Base-by-base conservation (phyloP, 1,140 invertebrate species). In the Zaprionus inermis region DNA sequence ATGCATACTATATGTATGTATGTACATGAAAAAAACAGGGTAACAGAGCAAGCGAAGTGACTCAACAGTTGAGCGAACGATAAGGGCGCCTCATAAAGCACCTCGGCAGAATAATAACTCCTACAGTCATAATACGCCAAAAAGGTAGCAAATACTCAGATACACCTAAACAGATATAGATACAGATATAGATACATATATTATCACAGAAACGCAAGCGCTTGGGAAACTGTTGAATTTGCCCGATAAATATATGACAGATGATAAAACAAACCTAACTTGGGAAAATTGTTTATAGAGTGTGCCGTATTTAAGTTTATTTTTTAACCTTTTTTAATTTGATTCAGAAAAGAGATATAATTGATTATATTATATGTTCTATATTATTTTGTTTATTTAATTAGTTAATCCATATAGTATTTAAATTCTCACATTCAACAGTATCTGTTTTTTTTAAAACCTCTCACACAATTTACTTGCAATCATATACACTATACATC, bases 61-160 rank as follows among this genome's bases (percentile, higher is more conserved):
- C 73, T 84, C 81, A 84, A 83, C 77, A 78, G 81, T 80, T 80
- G 69, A 73, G 73, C 38, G 74, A 20, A 58, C 81, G 81, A 85
- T 84, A 84, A 85, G 73, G 58, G 56, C 16, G 16, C 51, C 51
- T 38, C 20, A 60, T 75, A 75, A 78, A 59, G 16, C 9, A 5
- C n/a, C n/a, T n/a, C n/a, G n/a, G 18, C 32, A 41, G 36, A 22
- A 20, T 16, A 16, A 9, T 11, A 20, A 59, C 51, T 18, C 30
- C 44, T 41, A 44, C 49, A 61, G 56, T 44, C 72, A 65, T 67
- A 63, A 57, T 56, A 52, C 4, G 22, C 30, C 64, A 55, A 73
- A 73, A 61, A n/a, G n/a, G 22, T 49, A 4, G 24, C 12, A 76
- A 76, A 66, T 72, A 79, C 18, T 24, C 4, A 65, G 52, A 70